These are phyloP conservation scores for Rhynchomys soricoides DNA, from an alignment of 2,113 vertebrate genomes.

Conservation along the genomic window DNA sequence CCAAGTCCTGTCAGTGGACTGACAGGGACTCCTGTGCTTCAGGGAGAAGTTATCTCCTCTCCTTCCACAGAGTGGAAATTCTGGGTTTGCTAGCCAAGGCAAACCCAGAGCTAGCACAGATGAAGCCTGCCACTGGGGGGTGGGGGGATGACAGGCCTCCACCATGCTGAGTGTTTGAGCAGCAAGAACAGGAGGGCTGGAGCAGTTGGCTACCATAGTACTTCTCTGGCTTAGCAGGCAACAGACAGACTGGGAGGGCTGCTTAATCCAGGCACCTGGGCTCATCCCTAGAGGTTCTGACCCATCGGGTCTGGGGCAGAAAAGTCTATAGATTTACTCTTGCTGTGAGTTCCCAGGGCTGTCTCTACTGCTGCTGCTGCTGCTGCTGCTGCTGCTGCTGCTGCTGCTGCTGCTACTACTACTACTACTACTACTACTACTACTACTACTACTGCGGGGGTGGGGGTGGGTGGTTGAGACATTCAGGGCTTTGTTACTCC, in stretches of 20 bases:
- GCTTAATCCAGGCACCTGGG: neutral
- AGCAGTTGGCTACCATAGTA: fast-evolving
- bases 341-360: neutral
- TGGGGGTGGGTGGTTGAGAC: too few species aligned
- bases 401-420: too few species aligned
- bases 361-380: neutral
- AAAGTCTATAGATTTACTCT: neutral
- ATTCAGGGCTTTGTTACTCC: neutral
- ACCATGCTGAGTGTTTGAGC: neutral
- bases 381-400: too few species aligned
- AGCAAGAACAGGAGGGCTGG: neutral
- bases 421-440: too few species aligned
- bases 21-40: constrained; percentile 2
- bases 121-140: neutral
- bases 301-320: neutral
- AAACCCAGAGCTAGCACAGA: neutral
- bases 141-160: neutral
- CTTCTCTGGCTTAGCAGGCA: neutral
- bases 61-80: constrained; percentile 52
- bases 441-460: too few species aligned
- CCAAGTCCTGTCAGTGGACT: neutral
- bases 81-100: neutral
- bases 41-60: constrained; percentile 48
- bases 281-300: neutral
- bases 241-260: neutral